phyloP scores from a whole-genome alignment of 2,113 vertebrate genomes.

The Scophthalmus maximus region DNA sequence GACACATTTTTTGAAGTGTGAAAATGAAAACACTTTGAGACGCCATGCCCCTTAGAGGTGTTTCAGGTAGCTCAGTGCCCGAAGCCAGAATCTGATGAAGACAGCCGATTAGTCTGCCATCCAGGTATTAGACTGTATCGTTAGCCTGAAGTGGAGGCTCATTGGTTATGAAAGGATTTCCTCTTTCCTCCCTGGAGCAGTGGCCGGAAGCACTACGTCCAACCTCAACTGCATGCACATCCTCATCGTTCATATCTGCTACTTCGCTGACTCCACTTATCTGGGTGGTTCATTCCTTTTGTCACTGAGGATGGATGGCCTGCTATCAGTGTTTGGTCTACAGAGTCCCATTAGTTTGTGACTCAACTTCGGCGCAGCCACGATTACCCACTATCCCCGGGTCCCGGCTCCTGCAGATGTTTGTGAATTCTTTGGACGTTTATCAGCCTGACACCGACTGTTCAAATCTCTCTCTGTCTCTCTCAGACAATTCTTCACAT shows the following conservation, averaged over 20 bases:
- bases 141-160: slow-evolving; percentile 36
- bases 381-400: slow-evolving; percentile 57
- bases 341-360: slow-evolving; percentile 41
- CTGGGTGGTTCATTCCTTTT: slow-evolving; percentile 32
- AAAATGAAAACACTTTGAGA: slow-evolving; percentile 12
- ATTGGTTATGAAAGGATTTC: slow-evolving; percentile 57
- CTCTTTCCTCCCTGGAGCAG: slow-evolving; percentile 49
- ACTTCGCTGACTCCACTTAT: slow-evolving; percentile 49
- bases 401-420: slow-evolving; percentile 19
- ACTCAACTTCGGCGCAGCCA: slow-evolving; percentile 39
- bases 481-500: slow-evolving; percentile 35
- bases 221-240: slow-evolving; percentile 25
- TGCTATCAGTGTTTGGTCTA: slow-evolving; percentile 27
- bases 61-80: neutral
- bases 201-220: slow-evolving; percentile 22
- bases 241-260: slow-evolving; percentile 48
- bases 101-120: slow-evolving; percentile 10
- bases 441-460: slow-evolving; percentile 48
- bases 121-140: slow-evolving; percentile 26
- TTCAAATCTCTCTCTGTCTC: slow-evolving; percentile 28
- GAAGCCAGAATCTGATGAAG: neutral
- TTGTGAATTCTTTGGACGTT: slow-evolving; percentile 70
- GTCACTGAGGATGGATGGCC: slow-evolving; percentile 26
- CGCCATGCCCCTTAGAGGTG: neutral
- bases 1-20: slow-evolving; percentile 3